Conservation (phyloP, 2,888 invertebrate species). For the Eupithecia centaureata region DNA sequence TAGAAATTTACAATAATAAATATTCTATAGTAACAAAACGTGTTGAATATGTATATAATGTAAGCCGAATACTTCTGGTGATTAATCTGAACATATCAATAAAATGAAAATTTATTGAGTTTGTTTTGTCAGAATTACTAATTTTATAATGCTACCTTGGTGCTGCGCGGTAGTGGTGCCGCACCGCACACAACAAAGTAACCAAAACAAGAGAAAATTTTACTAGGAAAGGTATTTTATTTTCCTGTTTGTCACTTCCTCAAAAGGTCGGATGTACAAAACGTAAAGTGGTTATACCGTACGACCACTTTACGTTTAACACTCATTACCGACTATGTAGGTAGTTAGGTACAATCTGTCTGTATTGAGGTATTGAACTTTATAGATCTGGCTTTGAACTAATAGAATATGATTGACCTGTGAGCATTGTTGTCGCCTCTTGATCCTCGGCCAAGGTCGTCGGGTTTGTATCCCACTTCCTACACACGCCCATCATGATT, state of each 20-base stretch:
- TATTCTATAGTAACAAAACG: not conserved
- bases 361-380: slow-evolving; percentile 73
- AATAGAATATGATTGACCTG: slow-evolving; percentile 78
- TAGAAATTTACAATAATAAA: not conserved
- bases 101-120: no score
- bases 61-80: not conserved
- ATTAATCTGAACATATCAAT: not conserved
- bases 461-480: slow-evolving; percentile 50
- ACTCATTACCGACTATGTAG: no score
- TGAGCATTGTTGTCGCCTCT: slow-evolving; percentile 64
- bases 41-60: not conserved
- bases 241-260: slow-evolving; percentile 9
- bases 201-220: slow-evolving; percentile 1
- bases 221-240: not conserved
- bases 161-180: not conserved
- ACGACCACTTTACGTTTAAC: no score
- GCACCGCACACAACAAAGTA: not conserved
- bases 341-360: slow-evolving; percentile 57
- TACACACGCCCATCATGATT: slow-evolving; percentile 2
- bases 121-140: not conserved
- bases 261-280: slow-evolving; percentile 27
- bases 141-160: not conserved
- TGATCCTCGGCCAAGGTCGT: slow-evolving; percentile 63
- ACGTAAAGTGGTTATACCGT: slow-evolving; percentile 47
- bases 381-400: slow-evolving; percentile 80